Base-by-base conservation (phyloP, 2,888 invertebrate species). In the Patella depressa region DNA sequence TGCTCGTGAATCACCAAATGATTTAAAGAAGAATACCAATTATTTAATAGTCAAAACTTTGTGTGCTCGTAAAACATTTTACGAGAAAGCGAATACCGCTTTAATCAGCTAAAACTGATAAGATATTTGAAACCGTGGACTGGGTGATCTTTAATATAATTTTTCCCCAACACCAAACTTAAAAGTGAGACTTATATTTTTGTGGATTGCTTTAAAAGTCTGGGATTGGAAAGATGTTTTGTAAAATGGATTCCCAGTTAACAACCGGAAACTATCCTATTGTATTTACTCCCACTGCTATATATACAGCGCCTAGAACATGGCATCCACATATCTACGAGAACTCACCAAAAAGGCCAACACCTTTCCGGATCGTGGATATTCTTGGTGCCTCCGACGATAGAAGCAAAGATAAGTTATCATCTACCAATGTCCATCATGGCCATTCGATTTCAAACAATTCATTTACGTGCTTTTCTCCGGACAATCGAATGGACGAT, bases 301-400 rank as follows among this genome's bases (percentile, higher is more conserved):
- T 85, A 45, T 85, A 80, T 72, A 84, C 88, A 71, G 84, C 86
- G 4, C 85, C 88, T 2, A 83, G 90, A 78, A 90, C 96, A 65
- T 97, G 97, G 97, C 97, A 97, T 92, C 95, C 96, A 57, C 97
- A 97, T 91, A 96, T 97, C 34, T 97, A 97, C 91, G 95, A 94
- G 3, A 95, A 95, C 86, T 95, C 96, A 15, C 96, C 96, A 14
- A 95, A 94, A 85, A 94, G 94, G 77, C 96, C 96, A 1, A 97
- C 97, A 2, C 96, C 97, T 5, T 96, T 97, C 91, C 94, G 95
- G 69, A 97, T 98, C 89, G 95, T 95, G 83, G 96, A 97, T 90
- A 97, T 97, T 84, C 93, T 98, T 86, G 96, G 96, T 34, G 92
- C 94, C 12, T 78, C 76, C 9, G 78, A 78, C 53, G 69, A 72